Evolutionary conservation across 30 jellyfish, hydroid and myxozoan species (phyloP), one percentile per base, ranked within the genome.

Genomic region (Aurelia sp.): DNA sequence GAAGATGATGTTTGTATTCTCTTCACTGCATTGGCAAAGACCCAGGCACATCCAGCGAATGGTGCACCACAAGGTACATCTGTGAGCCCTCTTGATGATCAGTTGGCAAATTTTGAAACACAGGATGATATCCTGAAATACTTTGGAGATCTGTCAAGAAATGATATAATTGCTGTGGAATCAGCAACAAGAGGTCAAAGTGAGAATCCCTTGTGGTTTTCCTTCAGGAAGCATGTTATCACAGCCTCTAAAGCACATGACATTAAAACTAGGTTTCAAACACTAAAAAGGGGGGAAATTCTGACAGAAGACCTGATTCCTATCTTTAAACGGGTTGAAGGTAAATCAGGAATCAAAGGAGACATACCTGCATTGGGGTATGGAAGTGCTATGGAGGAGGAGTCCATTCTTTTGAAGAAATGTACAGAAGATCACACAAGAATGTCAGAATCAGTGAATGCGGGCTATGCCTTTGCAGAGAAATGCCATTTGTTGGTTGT

Each of bases 361-460:
- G 83, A 78, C 41, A 17, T 79, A 50, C 96, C 92, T 22, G 96
- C 96, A 50, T 76, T 74, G 62, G 75, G 61, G 52, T 86, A 76
- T 74, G 92, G 92, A 18, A 51, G 96, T 21, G 67, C 74, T 21
- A 86, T 86, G 93, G 96, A 62, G 85, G 15, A 53, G 16, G 65
- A 53, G 22, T 33, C 60, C 16, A 68, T 20, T 53, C 16, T 64
- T 64, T 64, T 15, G 17, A 12, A 11, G 74, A 64, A 27, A 64
- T 18, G 20, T 18, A 12, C 19, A 53, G 65, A 18, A 73, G 48
- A 31, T 13, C 31, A 7, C 84, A 73, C 60, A 73, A 40, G 16
- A 73, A 73, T 73, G 84, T 47, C 3, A 48, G 1, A 21, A 13
- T 48, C 19, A 73, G 21, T 9, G 84, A 73, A 21, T 73, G 90